A percentile compares a stretch with the other conserved stretches of the same genome.
Evolutionary conservation across 2,797 vertebrate genomes (phyloP).

Genomic region (Siniperca undulata): DNA sequence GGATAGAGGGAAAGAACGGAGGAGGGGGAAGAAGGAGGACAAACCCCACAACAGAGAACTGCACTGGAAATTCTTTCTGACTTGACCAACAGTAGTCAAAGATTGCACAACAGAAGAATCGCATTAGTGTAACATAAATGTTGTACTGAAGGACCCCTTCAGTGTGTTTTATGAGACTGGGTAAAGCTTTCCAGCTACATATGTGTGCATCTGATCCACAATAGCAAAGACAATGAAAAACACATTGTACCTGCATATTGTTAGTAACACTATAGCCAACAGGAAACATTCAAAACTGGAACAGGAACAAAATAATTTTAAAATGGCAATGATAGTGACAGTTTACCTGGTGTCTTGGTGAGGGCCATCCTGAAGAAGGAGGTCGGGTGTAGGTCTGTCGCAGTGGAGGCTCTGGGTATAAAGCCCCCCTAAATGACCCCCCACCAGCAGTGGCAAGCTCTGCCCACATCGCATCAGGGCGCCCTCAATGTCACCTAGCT

Average conservation of each 20-base stretch:
- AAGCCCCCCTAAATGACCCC: conserved; percentile 83
- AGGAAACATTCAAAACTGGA: conserved; percentile 43
- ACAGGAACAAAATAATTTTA: conserved; percentile 35
- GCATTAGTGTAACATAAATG: conserved; percentile 63
- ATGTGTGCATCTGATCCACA: conserved; percentile 44
- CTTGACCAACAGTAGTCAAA: conserved; percentile 56
- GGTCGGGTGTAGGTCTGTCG: conserved; percentile 85
- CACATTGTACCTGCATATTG: conserved; percentile 59
- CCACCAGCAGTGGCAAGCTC: conserved; percentile 84
- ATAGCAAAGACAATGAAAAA: conserved; percentile 56
- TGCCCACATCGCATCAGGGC: conserved; percentile 88
- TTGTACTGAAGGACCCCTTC: conserved; percentile 50
- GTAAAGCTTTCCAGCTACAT: conserved; percentile 50
- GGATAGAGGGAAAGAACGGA: conserved; percentile 1
- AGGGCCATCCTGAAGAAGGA: conserved; percentile 83
- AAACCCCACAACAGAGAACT: conserved; percentile 25
- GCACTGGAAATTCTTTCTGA: conserved; percentile 41
- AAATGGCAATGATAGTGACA: conserved; percentile 32
- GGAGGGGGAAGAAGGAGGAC: not conserved
- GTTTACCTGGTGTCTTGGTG: conserved; percentile 90
- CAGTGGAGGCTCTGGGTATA: conserved; percentile 85
- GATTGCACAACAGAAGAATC: conserved; percentile 53
- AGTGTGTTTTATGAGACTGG: conserved; percentile 46
- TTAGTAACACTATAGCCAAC: conserved; percentile 56
- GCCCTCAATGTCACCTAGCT: conserved; percentile 85